Percentiles rank a stretch among this genome's conserved stretches.
These are phyloP conservation scores for Cephus nigrinus DNA, from an alignment of 2,888 invertebrate genomes.

Conservation along the genomic window DNA sequence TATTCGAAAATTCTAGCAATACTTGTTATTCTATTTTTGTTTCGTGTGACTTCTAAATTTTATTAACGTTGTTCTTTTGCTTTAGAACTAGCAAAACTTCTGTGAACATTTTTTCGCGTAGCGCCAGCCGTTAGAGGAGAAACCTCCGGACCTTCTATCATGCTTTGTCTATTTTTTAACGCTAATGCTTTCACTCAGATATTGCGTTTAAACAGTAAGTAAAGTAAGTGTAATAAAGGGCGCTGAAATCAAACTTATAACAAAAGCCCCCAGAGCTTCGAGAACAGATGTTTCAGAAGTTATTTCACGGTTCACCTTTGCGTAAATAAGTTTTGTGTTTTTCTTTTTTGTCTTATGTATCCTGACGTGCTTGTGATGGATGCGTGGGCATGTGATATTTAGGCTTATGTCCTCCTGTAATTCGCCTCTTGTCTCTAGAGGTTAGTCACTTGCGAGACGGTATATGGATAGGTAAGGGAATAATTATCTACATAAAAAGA, in stretches of 20 bases:
- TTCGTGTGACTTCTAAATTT: neutral
- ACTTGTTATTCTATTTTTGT: neutral
- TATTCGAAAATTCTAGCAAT: neutral
- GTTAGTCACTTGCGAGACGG: neutral
- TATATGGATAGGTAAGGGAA: neutral
- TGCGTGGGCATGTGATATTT: neutral
- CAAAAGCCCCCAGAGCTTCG: neutral
- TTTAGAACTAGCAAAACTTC: neutral
- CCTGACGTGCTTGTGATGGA: neutral
- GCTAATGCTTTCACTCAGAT: neutral
- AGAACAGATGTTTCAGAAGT: neutral
- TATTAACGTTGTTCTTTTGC: neutral
- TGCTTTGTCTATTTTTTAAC: neutral
- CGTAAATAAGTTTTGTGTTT: neutral
- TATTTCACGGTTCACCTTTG: neutral
- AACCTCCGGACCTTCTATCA: neutral
- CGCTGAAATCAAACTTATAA: neutral
- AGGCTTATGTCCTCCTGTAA: neutral
- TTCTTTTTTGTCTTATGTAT: neutral
- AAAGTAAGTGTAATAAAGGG: neutral
- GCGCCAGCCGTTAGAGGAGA: too few relatives aligned
- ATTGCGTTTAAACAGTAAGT: neutral
- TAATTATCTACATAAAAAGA: neutral
- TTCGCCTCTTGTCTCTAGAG: neutral
- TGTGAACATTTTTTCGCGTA: neutral